Conservation (phyloP, 30 jellyfish, hydroid and myxozoan species). For the Calvadosia cruxmelitensis region DNA sequence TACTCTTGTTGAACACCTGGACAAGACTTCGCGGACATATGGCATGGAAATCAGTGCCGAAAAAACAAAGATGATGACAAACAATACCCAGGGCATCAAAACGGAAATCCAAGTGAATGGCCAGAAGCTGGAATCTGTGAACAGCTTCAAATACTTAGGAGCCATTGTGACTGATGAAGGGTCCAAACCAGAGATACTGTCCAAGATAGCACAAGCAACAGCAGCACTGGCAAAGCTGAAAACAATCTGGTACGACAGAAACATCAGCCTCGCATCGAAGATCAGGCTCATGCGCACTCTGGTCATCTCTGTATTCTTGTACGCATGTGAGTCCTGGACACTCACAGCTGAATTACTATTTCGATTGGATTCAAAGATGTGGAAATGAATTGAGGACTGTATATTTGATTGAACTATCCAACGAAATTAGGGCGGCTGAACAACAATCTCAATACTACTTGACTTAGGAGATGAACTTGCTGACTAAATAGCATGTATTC, state of each 20-base stretch:
- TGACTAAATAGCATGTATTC: no score
- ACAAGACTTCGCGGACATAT: constrained; percentile 16
- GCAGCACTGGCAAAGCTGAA: no score
- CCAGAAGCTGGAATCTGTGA: constrained; percentile 15
- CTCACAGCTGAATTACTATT: constrained; percentile 23
- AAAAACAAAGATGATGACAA: constrained; percentile 12
- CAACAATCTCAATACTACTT: no score
- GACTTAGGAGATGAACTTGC: no score
- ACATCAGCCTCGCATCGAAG: no score
- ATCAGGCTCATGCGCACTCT: no score
- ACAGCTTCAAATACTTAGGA: constrained; percentile 24
- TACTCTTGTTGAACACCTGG: constrained; percentile 14
- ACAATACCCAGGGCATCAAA: constrained; percentile 1
- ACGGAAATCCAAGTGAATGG: constrained; percentile 4
- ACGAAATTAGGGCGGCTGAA: no score
- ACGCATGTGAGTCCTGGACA: constrained; percentile 34
- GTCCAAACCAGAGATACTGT: no score
- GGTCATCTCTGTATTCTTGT: background rate
- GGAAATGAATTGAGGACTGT: no score
- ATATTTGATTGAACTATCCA: no score
- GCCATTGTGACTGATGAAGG: constrained; percentile 25
- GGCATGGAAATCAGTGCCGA: constrained; percentile 39
- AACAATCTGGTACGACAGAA: no score
- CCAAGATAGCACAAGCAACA: constrained; percentile 4
- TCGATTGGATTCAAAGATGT: no score